phyloP scores from a whole-genome alignment of 2,888 invertebrate genomes.

The Gymnosoma rotundatum region DNA sequence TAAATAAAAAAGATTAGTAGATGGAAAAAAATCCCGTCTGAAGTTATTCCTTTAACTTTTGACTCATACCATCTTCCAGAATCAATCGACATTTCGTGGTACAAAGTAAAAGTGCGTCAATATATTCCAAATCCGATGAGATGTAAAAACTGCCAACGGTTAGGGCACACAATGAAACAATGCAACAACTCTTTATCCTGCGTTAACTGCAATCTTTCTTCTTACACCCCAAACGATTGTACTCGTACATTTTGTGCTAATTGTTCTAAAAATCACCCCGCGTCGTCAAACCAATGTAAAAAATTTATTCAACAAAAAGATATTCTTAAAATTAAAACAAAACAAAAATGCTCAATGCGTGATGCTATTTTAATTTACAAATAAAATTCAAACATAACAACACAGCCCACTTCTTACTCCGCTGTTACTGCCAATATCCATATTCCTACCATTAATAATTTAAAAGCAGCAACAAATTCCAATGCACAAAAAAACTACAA shows the following conservation, averaged over 20 bases:
- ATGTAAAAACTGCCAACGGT: conserved; percentile 60
- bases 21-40: background rate
- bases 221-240: conserved; percentile 39
- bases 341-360: conserved; percentile 24
- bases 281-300: conserved; percentile 43
- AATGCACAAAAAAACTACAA: too few relatives aligned
- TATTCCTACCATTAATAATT: too few relatives aligned
- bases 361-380: too few relatives aligned
- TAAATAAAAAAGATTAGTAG: background rate
- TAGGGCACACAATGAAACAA: conserved; percentile 63
- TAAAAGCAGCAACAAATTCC: too few relatives aligned
- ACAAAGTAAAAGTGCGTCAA: background rate
- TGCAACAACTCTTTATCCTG: conserved; percentile 53
- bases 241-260: conserved; percentile 53
- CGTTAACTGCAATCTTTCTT: conserved; percentile 57
- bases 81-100: conserved; percentile 53
- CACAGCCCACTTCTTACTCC: too few relatives aligned
- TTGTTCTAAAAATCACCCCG: conserved; percentile 49
- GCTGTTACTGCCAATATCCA: too few relatives aligned
- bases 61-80: conserved; percentile 11
- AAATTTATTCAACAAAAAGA: conserved; percentile 28
- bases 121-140: conserved; percentile 63
- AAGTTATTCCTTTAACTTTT: background rate
- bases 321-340: conserved; percentile 49
- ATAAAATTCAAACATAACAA: too few relatives aligned